Evolutionary conservation across 2,888 invertebrate species (phyloP), one percentile per base, ranked within the genome.

Genomic region (Thera britannica): DNA sequence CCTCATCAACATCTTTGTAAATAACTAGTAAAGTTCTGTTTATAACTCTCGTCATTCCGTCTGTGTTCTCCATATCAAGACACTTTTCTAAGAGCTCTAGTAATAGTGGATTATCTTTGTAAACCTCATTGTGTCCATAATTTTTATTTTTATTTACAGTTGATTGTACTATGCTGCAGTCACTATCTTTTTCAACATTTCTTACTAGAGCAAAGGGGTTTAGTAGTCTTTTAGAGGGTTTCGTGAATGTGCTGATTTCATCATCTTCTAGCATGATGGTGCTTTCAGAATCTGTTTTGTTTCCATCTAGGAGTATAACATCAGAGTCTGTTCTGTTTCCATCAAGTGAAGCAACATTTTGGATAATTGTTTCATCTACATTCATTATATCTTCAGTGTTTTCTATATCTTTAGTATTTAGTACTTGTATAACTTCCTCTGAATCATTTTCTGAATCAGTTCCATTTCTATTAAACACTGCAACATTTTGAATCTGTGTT

Each of bases 31-130:
- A 44, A 34, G 81, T 81, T 71, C 75, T 83, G 9, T 86, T 77
- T 6, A 91, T 71, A 0, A 88, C 78, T 63, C 82, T 77, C 0
- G 65, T 23, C 87, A 92, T 89, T 23, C 82, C 86, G 2, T 69
- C 58, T 0, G 83, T 76, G 46, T 82, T 76, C 65, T 85, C 83
- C 65, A 85, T 69, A 3, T 72, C 67, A 1, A 85, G 54, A 66
- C 87, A 89, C 67, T 73, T 78, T 35, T 83, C 75, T 36, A 89
- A 75, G 11, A 91, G 78, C 61, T 86, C 75, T 61, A 76, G 72
- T 35, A 90, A 75, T 3, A 79, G 58, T 8, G 72, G 73, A 62
- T 86, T 83, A 59, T 83, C 81, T 70, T 71, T 71, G 2, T 74
- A 77, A 3, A 77, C n/a, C 2, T 62, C 60, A 54, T 78, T 72